A percentile compares a stretch with the other conserved stretches of the same genome.
phyloP scores from a whole-genome alignment of 2,888 invertebrate species.

The Coecobrya sp. region DNA sequence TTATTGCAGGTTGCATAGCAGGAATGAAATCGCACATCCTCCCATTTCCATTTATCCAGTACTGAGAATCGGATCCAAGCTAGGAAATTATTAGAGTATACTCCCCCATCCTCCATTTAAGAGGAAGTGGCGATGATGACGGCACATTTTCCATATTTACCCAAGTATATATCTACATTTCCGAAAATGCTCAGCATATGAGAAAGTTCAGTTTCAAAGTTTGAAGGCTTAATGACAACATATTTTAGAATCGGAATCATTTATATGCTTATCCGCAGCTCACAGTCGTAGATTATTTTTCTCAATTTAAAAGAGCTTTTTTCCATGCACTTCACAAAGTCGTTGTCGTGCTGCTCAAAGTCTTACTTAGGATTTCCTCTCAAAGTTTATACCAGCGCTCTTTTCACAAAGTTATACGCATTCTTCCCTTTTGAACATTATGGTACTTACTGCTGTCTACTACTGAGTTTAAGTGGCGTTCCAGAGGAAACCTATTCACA shows the following conservation, averaged over 20 bases:
- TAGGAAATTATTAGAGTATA: not conserved
- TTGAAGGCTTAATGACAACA: slow-evolving; percentile 12
- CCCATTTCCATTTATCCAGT: not conserved
- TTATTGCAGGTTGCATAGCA: not conserved
- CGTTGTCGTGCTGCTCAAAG: too few relatives aligned
- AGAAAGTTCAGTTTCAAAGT: not conserved
- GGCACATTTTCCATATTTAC: not conserved
- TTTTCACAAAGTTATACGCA: too few relatives aligned
- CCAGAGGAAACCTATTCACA: too few relatives aligned
- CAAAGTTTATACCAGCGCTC: too few relatives aligned
- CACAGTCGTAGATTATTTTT: not conserved
- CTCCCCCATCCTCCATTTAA: not conserved
- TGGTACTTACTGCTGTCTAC: too few relatives aligned
- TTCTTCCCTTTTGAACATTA: too few relatives aligned
- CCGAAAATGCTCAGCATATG: not conserved
- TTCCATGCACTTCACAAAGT: too few relatives aligned
- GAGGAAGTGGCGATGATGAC: not conserved
- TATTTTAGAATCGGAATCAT: slow-evolving; percentile 7
- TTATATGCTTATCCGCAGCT: not conserved
- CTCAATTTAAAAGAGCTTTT: not conserved
- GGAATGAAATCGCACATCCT: slow-evolving; percentile 1
- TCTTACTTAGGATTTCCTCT: too few relatives aligned
- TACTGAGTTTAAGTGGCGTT: too few relatives aligned
- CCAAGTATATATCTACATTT: not conserved
- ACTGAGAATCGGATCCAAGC: not conserved